Conservation (phyloP, 2,888 invertebrate genomes). For the Schizaphis graminum region DNA sequence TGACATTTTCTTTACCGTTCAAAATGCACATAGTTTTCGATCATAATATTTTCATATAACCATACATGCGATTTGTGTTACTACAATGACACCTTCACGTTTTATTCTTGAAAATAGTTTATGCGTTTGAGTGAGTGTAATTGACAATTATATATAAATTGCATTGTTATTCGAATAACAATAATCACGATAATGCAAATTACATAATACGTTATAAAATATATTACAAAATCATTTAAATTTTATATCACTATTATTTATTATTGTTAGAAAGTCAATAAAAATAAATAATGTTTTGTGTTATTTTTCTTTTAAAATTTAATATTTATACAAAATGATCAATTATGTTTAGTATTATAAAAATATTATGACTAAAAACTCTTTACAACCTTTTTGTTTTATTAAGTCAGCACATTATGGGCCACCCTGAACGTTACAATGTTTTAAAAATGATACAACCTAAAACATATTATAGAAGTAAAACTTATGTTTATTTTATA, state of each 20-base stretch:
- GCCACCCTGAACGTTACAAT: constrained; percentile 24
- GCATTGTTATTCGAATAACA: background rate
- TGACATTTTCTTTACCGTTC: constrained; percentile 38
- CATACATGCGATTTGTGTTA: background rate
- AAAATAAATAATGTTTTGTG: background rate
- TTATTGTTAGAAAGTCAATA: background rate
- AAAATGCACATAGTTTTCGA: background rate
- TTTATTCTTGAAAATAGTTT: constrained; percentile 6
- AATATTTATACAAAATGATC: background rate
- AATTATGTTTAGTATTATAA: background rate
- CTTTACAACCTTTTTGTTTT: background rate
- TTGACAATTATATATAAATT: constrained; percentile 29
- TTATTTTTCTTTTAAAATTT: background rate
- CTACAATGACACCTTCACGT: constrained; percentile 28
- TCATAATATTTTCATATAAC: background rate
- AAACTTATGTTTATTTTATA: background rate
- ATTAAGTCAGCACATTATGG: background rate
- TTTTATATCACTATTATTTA: constrained; percentile 16
- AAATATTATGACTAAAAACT: constrained; percentile 14
- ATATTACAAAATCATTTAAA: background rate
- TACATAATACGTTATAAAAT: background rate
- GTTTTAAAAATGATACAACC: background rate
- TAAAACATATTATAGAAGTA: background rate
- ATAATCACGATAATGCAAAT: constrained; percentile 31
- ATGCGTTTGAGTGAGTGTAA: constrained; percentile 40